Evolutionary conservation across 2,113 vertebrate genomes (phyloP), one percentile per base, ranked within the genome.

Genomic region (Pseudopipra pipra): DNA sequence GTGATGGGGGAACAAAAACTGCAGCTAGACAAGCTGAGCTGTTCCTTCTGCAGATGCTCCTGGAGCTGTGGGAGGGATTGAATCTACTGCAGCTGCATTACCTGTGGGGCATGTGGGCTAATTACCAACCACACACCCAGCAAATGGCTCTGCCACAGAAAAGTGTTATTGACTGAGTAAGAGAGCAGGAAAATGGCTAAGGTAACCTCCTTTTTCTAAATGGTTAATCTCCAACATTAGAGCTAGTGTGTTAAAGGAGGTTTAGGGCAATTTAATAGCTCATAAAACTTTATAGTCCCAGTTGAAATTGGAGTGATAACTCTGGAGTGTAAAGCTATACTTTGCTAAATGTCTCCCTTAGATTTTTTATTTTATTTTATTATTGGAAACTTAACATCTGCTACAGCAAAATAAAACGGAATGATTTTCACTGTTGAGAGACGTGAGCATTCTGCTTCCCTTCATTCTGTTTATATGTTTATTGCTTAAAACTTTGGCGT

Each of bases 201-300:
- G 87, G 91, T 92, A 94, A 90, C 97, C 96, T 96, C 86, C 95
- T 96, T 95, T 97, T 95, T 83, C 97, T 86, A 90, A 96, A 95
- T 52, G 95, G 95, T 95, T 93, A 77, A 96, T 97, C 94, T 46
- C 96, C 95, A 77, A 13, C 97, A 70, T 97, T 97, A 73, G 62
- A 94, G 95, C 97, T 86, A 84, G 95, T 67, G 82, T 87, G 97
- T 91, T 97, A 94, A 97, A 97, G 97, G 97, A 95, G 97, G 95
- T 96, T 97, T 95, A 98, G 97, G 96, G 96, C 97, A 96, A 97
- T 97, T 98, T 97, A 98, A 98, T 97, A 97, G 97, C 96, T 97
- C 98, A 97, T 98, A 98, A 98, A 98, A 96, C 96, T 98, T 98
- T 98, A 98, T 97, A 62, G 96, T 96, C 94, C 97, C 97, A 13